Percentiles rank a stretch among this genome's conserved stretches.
phyloP scores from a whole-genome alignment of 2,888 invertebrate genomes.

The Oxyscelio sp. region DNA sequence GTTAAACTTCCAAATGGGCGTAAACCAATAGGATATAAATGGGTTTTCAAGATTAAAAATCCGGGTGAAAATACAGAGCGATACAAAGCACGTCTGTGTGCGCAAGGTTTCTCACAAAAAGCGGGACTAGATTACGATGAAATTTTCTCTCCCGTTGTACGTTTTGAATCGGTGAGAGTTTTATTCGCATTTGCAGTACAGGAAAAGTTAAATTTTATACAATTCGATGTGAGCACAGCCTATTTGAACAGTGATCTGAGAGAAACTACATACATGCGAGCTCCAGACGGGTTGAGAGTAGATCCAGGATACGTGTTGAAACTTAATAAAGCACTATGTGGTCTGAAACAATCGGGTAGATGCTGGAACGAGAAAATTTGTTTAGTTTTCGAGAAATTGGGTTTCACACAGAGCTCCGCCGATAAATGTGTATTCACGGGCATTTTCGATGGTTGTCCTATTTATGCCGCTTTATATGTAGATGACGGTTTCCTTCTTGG shows the following conservation, averaged over 20 bases:
- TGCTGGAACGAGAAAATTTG: not conserved
- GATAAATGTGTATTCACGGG: constrained; percentile 39
- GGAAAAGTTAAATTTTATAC: not conserved
- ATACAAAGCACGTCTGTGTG: not conserved
- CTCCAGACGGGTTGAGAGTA: not conserved
- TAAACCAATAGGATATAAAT: not conserved
- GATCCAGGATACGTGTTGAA: not conserved
- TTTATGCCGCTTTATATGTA: constrained; percentile 34
- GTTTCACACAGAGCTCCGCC: constrained; percentile 34
- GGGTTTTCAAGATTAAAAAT: not conserved
- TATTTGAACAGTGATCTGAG: not conserved
- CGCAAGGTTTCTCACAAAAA: not conserved
- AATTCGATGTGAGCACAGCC: not conserved
- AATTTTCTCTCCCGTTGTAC: too few species aligned
- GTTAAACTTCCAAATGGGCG: not conserved
- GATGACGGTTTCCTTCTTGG: constrained; percentile 35
- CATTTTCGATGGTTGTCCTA: not conserved
- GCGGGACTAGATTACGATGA: not conserved
- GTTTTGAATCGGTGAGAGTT: not conserved
- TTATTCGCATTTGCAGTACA: not conserved
- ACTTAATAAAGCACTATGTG: not conserved
- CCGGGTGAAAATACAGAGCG: not conserved
- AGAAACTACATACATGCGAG: not conserved
- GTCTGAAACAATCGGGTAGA: not conserved
- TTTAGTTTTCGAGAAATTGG: not conserved